Evolutionary conservation across 2,113 vertebrate genomes (phyloP).

Genomic region (Brevimyrus niger): DNA sequence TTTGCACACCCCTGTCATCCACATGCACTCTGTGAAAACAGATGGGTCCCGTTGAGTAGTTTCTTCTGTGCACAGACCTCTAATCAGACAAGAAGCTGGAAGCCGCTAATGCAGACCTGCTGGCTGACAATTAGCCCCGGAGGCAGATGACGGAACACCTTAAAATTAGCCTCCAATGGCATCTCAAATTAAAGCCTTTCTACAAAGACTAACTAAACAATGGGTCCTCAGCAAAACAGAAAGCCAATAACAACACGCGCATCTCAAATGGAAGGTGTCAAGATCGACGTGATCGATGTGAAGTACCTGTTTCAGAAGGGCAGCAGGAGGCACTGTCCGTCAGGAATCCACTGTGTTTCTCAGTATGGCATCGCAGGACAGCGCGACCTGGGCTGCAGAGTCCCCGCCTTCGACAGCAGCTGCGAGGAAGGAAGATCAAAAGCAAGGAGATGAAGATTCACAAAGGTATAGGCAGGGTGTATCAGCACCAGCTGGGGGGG

Average conservation of each 20-base stretch:
- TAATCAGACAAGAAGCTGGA: neutral
- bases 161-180: neutral
- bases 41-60: neutral
- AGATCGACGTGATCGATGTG: neutral
- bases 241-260: too few species aligned
- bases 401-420: conserved; percentile 76
- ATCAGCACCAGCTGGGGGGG: neutral
- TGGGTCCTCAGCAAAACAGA: neutral
- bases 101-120: neutral
- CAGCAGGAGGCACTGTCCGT: conserved; percentile 62
- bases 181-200: neutral
- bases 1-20: neutral
- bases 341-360: conserved; percentile 65
- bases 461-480: neutral
- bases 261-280: neutral
- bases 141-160: neutral
- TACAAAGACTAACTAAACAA: neutral
- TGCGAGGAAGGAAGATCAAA: conserved; percentile 35
- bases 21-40: neutral
- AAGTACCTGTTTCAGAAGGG: conserved; percentile 72
- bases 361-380: conserved; percentile 51
- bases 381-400: conserved; percentile 61
- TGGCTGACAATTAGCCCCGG: neutral
- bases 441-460: neutral
- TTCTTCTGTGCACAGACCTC: neutral